Evolutionary conservation across 2,113 vertebrate genomes (phyloP).

Genomic region (Globicephala melas): DNA sequence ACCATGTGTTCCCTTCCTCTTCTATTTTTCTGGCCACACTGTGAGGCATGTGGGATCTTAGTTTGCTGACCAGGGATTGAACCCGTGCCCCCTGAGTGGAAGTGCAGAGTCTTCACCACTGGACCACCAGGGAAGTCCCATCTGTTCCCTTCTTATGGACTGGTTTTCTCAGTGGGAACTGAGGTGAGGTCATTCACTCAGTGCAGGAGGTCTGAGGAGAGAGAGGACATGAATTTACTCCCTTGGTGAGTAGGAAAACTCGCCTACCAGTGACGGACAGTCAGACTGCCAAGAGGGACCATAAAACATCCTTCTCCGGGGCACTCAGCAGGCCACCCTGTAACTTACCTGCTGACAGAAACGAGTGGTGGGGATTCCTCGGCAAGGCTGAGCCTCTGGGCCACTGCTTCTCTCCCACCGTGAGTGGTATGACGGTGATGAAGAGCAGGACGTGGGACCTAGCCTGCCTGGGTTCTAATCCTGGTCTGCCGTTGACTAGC

Average conservation of each 20-base stretch:
- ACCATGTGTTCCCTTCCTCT: not conserved
- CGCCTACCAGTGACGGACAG: not conserved
- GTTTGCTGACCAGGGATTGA: no score
- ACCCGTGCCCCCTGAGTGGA: no score
- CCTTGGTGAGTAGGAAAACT: not conserved
- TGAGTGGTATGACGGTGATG: not conserved
- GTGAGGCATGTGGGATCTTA: no score
- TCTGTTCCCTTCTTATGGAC: no score
- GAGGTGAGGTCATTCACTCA: not conserved
- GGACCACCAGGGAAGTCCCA: no score
- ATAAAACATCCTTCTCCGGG: rapidly evolving
- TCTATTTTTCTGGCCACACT: no score
- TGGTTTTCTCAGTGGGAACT: not conserved
- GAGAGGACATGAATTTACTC: not conserved
- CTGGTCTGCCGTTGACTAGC: not conserved
- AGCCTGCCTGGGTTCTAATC: not conserved
- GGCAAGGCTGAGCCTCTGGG: not conserved
- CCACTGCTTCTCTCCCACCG: not conserved
- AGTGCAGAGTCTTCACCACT: no score
- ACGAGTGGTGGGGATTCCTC: not conserved
- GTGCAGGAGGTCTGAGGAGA: not conserved
- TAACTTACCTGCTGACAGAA: not conserved
- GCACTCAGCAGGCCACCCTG: not conserved
- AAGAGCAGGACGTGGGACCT: not conserved
- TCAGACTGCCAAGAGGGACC: not conserved